Evolutionary conservation across 2,113 vertebrate genomes (phyloP).

Genomic region (Anhinga rufa): DNA sequence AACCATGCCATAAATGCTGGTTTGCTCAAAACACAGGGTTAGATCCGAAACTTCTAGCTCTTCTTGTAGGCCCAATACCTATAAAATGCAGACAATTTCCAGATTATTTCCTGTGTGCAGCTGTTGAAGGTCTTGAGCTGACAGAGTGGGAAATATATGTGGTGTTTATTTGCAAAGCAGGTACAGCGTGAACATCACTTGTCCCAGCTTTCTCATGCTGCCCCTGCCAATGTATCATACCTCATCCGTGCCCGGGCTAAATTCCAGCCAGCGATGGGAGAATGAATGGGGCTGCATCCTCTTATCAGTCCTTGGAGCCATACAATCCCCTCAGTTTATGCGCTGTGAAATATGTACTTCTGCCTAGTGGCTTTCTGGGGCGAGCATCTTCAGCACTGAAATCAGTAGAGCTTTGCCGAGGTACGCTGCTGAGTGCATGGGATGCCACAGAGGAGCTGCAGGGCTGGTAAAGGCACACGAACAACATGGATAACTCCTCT

Average conservation of each 20-base stretch:
- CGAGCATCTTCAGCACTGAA: neutral
- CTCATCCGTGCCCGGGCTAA: neutral
- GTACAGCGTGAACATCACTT: neutral
- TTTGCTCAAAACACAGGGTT: neutral
- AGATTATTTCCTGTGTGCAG: neutral
- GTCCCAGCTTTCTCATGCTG: neutral
- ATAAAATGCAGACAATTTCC: neutral
- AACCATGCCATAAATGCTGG: no score
- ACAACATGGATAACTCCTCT: neutral
- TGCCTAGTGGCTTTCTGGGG: neutral
- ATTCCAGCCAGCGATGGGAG: neutral
- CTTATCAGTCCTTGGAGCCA: neutral
- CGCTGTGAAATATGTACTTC: neutral
- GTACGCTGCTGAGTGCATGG: neutral
- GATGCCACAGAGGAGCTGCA: neutral
- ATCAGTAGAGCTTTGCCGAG: neutral
- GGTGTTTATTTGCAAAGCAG: neutral
- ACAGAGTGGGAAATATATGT: neutral
- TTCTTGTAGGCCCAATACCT: neutral
- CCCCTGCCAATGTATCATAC: neutral
- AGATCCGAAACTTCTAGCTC: neutral
- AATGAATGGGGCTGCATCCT: neutral
- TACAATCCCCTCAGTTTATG: neutral
- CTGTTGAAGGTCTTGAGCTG: neutral
- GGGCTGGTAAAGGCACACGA: neutral